These are phyloP conservation scores for Tursiops truncatus DNA, from an alignment of 2,113 vertebrate genomes.

Conservation along the genomic window DNA sequence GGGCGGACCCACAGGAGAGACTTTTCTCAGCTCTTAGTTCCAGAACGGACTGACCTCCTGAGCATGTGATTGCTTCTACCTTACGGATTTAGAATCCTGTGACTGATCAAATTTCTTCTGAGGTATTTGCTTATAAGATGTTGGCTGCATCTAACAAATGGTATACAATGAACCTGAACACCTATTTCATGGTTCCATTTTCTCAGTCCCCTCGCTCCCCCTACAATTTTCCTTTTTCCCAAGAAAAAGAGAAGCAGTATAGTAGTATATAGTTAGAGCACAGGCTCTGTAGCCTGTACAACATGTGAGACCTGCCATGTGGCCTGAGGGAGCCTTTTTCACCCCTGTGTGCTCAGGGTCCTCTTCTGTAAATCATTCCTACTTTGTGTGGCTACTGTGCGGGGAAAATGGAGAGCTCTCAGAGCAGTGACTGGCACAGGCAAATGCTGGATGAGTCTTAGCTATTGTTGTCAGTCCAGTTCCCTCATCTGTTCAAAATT, in stretches of 20 bases:
- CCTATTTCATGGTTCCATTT: neutral
- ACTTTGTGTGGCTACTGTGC: neutral
- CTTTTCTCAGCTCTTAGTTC: neutral
- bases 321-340: neutral
- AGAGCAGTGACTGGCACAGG: neutral
- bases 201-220: neutral
- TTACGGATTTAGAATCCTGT: neutral
- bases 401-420: neutral
- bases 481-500: neutral
- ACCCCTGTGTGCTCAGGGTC: neutral
- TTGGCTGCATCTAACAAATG: neutral
- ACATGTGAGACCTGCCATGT: neutral
- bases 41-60: neutral
- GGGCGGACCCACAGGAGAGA: neutral
- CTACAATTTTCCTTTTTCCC: neutral
- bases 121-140: neutral
- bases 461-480: neutral
- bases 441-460: neutral
- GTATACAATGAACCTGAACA: neutral
- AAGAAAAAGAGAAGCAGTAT: neutral
- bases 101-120: conserved; percentile 16
- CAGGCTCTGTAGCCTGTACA: neutral
- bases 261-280: neutral
- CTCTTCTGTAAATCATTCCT: neutral
- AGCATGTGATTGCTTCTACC: neutral